A percentile compares a stretch with the other conserved stretches of the same genome.
These are phyloP conservation scores for Polietes domitor DNA, from an alignment of 2,888 invertebrate genomes.

Conservation along the genomic window DNA sequence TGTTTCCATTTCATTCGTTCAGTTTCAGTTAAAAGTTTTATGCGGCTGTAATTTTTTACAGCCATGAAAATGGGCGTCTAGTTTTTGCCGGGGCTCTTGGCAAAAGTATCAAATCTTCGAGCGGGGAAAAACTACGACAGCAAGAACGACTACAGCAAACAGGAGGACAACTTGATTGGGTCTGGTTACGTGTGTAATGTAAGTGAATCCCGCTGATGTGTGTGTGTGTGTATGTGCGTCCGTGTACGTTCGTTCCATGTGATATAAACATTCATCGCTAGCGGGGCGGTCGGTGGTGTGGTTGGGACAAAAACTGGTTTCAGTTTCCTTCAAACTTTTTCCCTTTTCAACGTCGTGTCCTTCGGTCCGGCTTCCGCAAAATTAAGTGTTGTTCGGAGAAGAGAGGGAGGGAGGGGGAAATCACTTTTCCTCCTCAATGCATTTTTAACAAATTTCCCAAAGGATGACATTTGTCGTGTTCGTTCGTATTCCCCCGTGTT, in stretches of 20 bases:
- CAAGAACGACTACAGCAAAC: neutral
- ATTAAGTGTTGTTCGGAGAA: too few species aligned
- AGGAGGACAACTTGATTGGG: constrained; percentile 47
- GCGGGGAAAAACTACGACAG: neutral
- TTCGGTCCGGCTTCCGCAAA: neutral
- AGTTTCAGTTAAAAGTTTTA: constrained; percentile 36
- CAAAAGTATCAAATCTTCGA: neutral
- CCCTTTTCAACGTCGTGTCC: neutral
- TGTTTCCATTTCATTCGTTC: neutral
- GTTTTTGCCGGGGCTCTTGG: neutral
- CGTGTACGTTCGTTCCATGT: constrained; percentile 20
- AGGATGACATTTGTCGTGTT: constrained; percentile 21
- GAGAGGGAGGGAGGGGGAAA: neutral
- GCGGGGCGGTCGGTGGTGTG: neutral
- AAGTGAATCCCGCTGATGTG: neutral
- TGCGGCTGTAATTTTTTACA: constrained; percentile 36
- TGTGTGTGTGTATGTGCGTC: neutral
- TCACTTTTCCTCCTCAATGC: constrained; percentile 63
- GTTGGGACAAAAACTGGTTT: neutral
- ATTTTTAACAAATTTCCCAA: constrained; percentile 62
- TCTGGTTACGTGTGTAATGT: constrained; percentile 26
- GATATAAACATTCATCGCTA: constrained; percentile 25
- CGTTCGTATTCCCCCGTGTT: neutral
- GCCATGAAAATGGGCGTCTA: constrained; percentile 18
- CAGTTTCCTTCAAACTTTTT: neutral